Conservation (phyloP, 2,888 invertebrate genomes). For the Oscheius sp. region DNA sequence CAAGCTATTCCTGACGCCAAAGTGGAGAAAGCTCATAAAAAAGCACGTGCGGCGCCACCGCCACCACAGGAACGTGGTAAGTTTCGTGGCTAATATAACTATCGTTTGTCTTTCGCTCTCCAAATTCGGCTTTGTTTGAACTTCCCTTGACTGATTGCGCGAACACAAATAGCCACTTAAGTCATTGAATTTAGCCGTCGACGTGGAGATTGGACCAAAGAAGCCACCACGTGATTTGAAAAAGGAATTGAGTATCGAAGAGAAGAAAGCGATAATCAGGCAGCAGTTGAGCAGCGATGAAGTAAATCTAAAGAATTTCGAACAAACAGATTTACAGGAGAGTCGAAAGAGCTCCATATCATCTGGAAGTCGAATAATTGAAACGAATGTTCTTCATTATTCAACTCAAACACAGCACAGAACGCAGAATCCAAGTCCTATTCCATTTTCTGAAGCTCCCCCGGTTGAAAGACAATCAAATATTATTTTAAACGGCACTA, state of each 20-base stretch:
- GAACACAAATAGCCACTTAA: conserved; percentile 22
- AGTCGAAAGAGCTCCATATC: conserved; percentile 9
- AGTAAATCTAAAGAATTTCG: not conserved
- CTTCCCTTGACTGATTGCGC: conserved; percentile 21
- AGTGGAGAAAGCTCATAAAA: conserved; percentile 2
- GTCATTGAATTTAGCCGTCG: conserved; percentile 16
- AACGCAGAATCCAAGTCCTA: conserved; percentile 2
- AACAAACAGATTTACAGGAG: not conserved
- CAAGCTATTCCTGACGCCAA: not conserved
- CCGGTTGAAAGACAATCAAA: conserved; percentile 23
- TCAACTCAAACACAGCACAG: conserved; percentile 24
- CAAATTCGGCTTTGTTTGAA: conserved; percentile 29
- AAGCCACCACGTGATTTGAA: conserved; percentile 16
- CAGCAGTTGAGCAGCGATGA: conserved; percentile 15
- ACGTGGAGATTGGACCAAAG: conserved; percentile 7
- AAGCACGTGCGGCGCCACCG: conserved; percentile 11
- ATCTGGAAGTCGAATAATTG: conserved; percentile 21
- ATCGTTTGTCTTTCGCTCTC: conserved; percentile 17
- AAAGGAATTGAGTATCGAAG: conserved; percentile 7
- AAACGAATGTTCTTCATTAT: conserved; percentile 30
- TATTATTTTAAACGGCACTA: conserved; percentile 25
- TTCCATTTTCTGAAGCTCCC: conserved; percentile 25
- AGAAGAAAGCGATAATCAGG: conserved; percentile 23
- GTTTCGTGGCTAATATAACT: conserved; percentile 9
- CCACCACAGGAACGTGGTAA: conserved; percentile 24